phyloP scores from a whole-genome alignment of 2,797 vertebrate species.

The Psittacula derbiana region DNA sequence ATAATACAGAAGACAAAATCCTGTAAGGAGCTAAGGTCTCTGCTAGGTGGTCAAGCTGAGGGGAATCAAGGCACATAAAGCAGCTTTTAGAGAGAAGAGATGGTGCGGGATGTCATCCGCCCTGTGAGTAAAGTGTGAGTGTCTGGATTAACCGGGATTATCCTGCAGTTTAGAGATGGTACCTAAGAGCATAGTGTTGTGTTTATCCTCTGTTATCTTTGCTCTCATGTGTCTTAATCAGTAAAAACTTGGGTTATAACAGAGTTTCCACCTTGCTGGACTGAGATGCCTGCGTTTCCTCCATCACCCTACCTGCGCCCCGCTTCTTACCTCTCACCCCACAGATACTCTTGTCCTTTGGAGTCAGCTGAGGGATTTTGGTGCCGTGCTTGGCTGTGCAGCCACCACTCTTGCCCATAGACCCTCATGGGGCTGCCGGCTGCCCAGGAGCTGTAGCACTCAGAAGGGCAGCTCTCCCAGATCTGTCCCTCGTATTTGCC shows the following conservation, averaged over 20 bases:
- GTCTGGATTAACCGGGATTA: not conserved
- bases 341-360: not conserved
- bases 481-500: not conserved
- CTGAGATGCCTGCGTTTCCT: not conserved
- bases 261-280: not conserved
- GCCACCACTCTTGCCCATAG: not conserved
- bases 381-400: rapidly evolving
- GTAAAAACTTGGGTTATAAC: not conserved
- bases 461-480: not conserved
- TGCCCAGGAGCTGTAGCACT: not conserved
- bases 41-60: not conserved
- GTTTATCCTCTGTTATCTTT: not conserved
- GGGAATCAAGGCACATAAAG: not conserved
- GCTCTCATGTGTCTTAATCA: not conserved
- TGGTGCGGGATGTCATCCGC: not conserved
- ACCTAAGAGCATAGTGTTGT: not conserved
- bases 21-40: not conserved
- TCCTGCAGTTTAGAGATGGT: not conserved
- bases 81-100: not conserved
- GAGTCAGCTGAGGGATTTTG: rapidly evolving
- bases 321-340: not conserved
- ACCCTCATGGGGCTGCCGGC: not conserved
- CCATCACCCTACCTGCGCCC: not conserved
- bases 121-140: not conserved
- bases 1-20: not conserved